Evolutionary conservation across 2,113 vertebrate species (phyloP).

Genomic region (Pachycephala philippinensis): DNA sequence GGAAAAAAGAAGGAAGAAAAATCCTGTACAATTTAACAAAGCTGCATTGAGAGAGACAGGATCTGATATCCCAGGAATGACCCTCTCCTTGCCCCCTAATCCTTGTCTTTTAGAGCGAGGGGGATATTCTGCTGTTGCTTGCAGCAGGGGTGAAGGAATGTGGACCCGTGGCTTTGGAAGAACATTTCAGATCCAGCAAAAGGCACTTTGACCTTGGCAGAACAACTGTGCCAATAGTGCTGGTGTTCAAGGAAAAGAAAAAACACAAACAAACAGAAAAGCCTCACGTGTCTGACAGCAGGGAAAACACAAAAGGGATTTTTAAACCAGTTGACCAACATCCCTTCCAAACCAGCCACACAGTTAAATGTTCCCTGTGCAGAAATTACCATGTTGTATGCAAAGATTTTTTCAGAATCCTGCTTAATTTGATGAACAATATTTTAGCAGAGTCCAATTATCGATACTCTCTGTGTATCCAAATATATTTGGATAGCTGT

Average conservation of each 20-base stretch:
- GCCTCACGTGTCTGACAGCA: not conserved
- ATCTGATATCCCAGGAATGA: not conserved
- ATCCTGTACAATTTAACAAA: not conserved
- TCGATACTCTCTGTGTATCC: not conserved
- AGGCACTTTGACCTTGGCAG: not conserved
- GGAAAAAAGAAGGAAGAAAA: not conserved
- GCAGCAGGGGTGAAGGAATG: not conserved
- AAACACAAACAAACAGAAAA: not conserved
- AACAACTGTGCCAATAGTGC: not conserved
- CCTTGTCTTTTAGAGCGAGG: not conserved
- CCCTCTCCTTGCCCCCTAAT: not conserved
- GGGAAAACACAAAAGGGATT: not conserved
- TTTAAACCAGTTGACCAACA: not conserved
- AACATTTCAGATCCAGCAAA: not conserved
- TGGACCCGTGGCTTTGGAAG: not conserved
- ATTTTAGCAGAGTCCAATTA: not conserved
- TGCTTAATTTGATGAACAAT: not conserved
- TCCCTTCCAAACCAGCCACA: not conserved
- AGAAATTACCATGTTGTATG: not conserved
- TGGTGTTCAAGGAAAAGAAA: not conserved
- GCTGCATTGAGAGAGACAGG: not conserved
- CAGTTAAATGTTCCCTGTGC: not conserved
- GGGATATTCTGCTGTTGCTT: not conserved
- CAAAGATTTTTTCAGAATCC: not conserved
- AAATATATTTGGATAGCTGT: slow-evolving; percentile 1